Conservation (phyloP, 1,140 invertebrate genomes). For the Drosophila malerkotliana region DNA sequence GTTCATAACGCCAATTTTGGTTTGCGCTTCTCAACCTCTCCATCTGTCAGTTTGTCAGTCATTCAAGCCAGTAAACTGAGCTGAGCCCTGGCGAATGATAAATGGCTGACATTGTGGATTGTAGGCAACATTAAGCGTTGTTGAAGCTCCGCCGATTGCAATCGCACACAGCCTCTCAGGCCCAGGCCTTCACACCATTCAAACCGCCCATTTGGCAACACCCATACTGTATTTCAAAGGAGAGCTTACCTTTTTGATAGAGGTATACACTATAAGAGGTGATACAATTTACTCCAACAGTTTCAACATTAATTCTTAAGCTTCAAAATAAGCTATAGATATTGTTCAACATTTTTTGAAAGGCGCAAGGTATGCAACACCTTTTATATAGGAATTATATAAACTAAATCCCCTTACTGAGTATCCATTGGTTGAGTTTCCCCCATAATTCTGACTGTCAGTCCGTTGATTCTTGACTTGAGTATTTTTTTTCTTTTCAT, state of each 20-base stretch:
- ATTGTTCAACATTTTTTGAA: too few species aligned
- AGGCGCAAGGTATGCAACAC: too few species aligned
- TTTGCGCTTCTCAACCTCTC: constrained; percentile 9
- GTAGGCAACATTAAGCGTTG: constrained; percentile 75
- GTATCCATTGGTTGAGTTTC: not conserved
- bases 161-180: constrained; percentile 32
- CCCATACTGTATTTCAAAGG: too few species aligned
- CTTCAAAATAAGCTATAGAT: too few species aligned
- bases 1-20: constrained; percentile 64
- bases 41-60: constrained; percentile 23
- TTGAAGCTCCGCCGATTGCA: constrained; percentile 75
- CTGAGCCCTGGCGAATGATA: constrained; percentile 67
- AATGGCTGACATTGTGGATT: constrained; percentile 76
- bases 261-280: too few species aligned
- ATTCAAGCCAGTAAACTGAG: constrained; percentile 23
- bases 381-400: too few species aligned
- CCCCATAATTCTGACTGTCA: not conserved
- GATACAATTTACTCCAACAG: too few species aligned
- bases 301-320: too few species aligned
- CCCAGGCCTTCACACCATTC: not conserved
- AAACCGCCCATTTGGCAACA: constrained; percentile 1
- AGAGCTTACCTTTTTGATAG: too few species aligned
- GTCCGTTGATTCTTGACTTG: constrained; percentile 5
- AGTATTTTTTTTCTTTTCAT: constrained; percentile 33
- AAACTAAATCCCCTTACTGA: not conserved